A percentile compares a stretch with the other conserved stretches of the same genome.
Evolutionary conservation across 2,113 vertebrate genomes (phyloP).

Genomic region (Podarcis raffonei): DNA sequence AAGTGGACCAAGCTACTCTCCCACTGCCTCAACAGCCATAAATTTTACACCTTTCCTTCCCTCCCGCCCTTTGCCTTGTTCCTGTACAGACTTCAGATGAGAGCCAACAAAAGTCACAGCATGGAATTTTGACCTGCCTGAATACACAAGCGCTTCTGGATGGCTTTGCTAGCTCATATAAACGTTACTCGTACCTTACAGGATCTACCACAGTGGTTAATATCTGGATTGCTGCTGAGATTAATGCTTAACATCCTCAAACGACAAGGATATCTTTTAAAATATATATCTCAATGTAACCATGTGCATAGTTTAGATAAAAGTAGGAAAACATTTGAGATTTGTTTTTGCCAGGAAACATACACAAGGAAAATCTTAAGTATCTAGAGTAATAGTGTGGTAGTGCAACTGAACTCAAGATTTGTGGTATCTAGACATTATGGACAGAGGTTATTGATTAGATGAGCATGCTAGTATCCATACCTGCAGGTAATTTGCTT

Average conservation of each 20-base stretch:
- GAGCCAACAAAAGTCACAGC: conserved; percentile 20
- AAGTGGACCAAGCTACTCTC: conserved; percentile 66
- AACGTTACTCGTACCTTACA: not conserved
- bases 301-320: not conserved
- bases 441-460: not conserved
- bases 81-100: conserved; percentile 32
- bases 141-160: not conserved
- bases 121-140: conserved; percentile 1
- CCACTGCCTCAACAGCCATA: conserved; percentile 77
- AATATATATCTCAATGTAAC: not conserved
- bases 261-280: not conserved
- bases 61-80: conserved; percentile 50
- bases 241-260: conserved; percentile 5
- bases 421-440: not conserved
- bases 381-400: not conserved
- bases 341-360: conserved; percentile 4
- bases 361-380: not conserved
- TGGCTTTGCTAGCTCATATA: not conserved
- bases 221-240: not conserved
- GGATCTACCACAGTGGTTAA: not conserved
- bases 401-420: not conserved
- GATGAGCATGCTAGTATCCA: not conserved
- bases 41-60: conserved; percentile 65
- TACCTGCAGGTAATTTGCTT: not conserved
- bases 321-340: not conserved